phyloP scores from a whole-genome alignment of 2,888 invertebrate species.

The Athetis lepigone region DNA sequence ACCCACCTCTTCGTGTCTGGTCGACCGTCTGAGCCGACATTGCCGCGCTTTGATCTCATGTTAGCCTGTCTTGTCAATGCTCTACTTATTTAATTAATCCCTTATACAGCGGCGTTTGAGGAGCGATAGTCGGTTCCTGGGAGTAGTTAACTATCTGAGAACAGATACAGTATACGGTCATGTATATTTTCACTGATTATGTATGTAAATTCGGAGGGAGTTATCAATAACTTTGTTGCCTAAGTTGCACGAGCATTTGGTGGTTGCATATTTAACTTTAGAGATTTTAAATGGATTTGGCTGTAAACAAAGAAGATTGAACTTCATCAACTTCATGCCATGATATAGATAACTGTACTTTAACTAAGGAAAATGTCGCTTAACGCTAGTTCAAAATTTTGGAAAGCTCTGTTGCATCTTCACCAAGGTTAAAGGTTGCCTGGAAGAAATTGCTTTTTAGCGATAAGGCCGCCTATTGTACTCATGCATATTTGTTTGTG shows the following conservation, averaged over 20 bases:
- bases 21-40: conserved; percentile 80
- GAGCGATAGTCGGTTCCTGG: conserved; percentile 46
- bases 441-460: too few relatives aligned
- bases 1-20: conserved; percentile 80
- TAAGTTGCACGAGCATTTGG: not conserved
- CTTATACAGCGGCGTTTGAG: conserved; percentile 64
- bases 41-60: conserved; percentile 74
- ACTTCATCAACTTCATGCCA: not conserved
- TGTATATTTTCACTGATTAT: conserved; percentile 50
- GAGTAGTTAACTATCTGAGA: conserved; percentile 53
- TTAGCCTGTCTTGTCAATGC: conserved; percentile 63
- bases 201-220: conserved; percentile 42
- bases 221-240: conserved; percentile 42
- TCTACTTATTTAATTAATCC: conserved; percentile 73
- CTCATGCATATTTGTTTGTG: too few relatives aligned
- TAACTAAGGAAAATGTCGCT: not conserved
- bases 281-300: conserved; percentile 8
- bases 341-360: too few relatives aligned
- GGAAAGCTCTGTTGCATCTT: not conserved
- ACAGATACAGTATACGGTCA: conserved; percentile 54
- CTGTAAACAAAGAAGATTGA: not conserved
- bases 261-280: conserved; percentile 1
- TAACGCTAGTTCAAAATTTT: not conserved
- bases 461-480: too few relatives aligned
- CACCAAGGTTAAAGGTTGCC: too few relatives aligned